These are phyloP conservation scores for Kryptopterus vitreolus DNA, from an alignment of 2,797 vertebrate species.

Conservation along the genomic window DNA sequence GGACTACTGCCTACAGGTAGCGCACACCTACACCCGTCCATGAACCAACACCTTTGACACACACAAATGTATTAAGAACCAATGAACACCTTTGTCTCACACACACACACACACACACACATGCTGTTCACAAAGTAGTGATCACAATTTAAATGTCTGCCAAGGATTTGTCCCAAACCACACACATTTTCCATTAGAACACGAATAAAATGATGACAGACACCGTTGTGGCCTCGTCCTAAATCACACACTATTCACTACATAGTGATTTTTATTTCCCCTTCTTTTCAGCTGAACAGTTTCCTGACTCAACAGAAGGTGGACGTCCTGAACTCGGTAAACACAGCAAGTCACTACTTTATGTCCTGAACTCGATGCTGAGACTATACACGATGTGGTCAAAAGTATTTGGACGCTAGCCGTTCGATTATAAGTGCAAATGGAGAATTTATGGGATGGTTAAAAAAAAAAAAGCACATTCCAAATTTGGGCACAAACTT, in stretches of 20 bases:
- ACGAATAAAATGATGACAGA: background rate
- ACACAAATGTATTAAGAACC: too few species aligned
- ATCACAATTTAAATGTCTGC: background rate
- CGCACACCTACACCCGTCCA: background rate
- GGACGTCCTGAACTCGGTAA: slow-evolving; percentile 74
- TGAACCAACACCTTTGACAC: background rate
- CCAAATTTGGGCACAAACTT: too few species aligned
- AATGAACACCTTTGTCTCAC: background rate
- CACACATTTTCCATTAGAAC: background rate
- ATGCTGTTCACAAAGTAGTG: background rate
- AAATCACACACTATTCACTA: background rate
- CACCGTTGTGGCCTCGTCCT: background rate
- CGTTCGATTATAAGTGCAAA: too few species aligned
- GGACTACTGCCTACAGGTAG: slow-evolving; percentile 78
- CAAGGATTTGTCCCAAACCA: background rate
- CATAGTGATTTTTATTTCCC: background rate
- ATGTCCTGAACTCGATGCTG: background rate
- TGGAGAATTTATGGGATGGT: too few species aligned
- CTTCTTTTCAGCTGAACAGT: slow-evolving; percentile 70
- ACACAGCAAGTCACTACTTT: background rate
- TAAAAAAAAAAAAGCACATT: too few species aligned
- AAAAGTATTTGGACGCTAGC: too few species aligned
- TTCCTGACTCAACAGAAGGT: slow-evolving; percentile 74
- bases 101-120: too few species aligned
- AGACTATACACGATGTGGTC: too few species aligned